Conservation (phyloP, 2,797 vertebrate species). For the Siniperca scherzeri region DNA sequence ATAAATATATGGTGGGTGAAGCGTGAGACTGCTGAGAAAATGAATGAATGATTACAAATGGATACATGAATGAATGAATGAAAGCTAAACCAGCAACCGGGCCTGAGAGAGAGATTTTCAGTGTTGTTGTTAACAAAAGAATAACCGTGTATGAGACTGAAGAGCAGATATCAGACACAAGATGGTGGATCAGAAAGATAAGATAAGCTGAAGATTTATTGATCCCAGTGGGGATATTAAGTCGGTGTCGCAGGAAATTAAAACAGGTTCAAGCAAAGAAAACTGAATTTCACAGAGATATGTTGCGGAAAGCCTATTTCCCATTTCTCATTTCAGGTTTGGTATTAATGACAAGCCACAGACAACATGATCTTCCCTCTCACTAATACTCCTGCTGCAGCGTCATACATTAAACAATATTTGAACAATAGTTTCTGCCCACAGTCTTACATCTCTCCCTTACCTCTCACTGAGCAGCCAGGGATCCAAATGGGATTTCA, state of each 20-base stretch:
- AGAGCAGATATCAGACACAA: slow-evolving; percentile 55
- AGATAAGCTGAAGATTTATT: slow-evolving; percentile 67
- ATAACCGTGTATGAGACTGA: slow-evolving; percentile 43
- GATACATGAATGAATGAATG: slow-evolving; percentile 8
- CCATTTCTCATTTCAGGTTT: slow-evolving; percentile 36
- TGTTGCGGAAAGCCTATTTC: slow-evolving; percentile 16
- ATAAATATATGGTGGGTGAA: background rate
- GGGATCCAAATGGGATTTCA: slow-evolving; percentile 55
- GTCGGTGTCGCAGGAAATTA: slow-evolving; percentile 72
- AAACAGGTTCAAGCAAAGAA: slow-evolving; percentile 44
- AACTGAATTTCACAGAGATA: slow-evolving; percentile 33
- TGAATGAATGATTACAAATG: background rate
- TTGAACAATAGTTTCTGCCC: slow-evolving; percentile 39
- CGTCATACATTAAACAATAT: slow-evolving; percentile 30
- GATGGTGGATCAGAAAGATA: slow-evolving; percentile 64
- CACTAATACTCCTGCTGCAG: background rate
- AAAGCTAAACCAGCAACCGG: background rate
- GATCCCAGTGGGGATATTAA: slow-evolving; percentile 74
- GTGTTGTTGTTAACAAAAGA: slow-evolving; percentile 46
- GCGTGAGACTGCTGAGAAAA: background rate
- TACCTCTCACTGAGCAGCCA: slow-evolving; percentile 19
- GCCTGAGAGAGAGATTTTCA: slow-evolving; percentile 12
- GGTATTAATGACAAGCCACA: slow-evolving; percentile 23
- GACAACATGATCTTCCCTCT: slow-evolving; percentile 13
- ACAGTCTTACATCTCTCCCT: slow-evolving; percentile 23